phyloP scores from a whole-genome alignment of 2,113 vertebrate genomes.

The Ageneiosus marmoratus region DNA sequence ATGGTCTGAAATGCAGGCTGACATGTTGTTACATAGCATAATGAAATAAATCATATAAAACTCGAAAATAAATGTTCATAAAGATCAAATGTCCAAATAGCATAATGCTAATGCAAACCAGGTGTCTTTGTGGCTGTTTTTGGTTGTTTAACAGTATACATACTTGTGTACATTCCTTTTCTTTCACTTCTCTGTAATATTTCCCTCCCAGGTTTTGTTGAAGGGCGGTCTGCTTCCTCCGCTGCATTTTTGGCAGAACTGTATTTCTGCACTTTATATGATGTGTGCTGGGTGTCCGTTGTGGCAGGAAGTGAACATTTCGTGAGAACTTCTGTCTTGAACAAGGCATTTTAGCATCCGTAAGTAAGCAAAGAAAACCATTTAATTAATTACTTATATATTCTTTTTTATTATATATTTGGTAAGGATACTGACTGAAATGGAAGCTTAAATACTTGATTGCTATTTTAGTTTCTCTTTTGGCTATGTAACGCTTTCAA shows the following conservation, averaged over 20 bases:
- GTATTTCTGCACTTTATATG: not conserved
- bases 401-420: not conserved
- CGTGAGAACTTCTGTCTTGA: not conserved
- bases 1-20: not conserved
- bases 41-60: not conserved
- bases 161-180: not conserved
- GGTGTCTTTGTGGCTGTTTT: not conserved
- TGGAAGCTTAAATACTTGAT: not conserved
- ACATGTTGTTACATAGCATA: not conserved
- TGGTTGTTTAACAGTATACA: not conserved
- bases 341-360: not conserved
- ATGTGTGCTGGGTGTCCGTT: not conserved
- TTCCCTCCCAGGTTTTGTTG: not conserved
- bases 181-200: slow-evolving; percentile 9
- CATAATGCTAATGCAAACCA: too few species aligned
- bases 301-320: slow-evolving; percentile 32
- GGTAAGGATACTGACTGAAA: not conserved
- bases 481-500: not conserved
- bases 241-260: slow-evolving; percentile 17
- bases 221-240: slow-evolving; percentile 9
- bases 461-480: not conserved
- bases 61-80: not conserved
- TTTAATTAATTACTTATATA: too few species aligned
- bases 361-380: slow-evolving; percentile 25
- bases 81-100: not conserved